Evolutionary conservation across 23 tunicate genomes (phyloP), one percentile per base, ranked within the genome.

Genomic region (Trididemnum clinides): DNA sequence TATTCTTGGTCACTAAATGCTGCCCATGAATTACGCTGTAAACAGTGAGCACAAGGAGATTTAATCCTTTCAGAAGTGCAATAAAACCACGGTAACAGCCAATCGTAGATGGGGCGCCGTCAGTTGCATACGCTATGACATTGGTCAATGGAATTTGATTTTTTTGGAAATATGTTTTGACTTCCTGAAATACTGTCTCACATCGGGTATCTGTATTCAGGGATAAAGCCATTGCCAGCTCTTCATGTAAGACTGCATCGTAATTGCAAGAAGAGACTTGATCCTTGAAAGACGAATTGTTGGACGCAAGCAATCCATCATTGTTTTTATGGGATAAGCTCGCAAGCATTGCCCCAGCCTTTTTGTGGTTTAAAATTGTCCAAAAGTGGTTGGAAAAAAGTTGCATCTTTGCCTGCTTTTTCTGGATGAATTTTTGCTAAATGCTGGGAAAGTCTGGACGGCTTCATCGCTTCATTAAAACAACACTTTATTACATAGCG

Each of bases 11-110:
- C 72, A 59, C 89, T 34, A 85, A 77, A 85, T 85, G 84, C 84
- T 85, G 85, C 58, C 85, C 64, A 51, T 79, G 78, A 86, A 86
- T 86, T 7, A 77, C 84, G 49, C 88, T 35, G 59, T 74, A 84
- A 50, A 76, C 39, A 4, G 84, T 84, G 19, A 84, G 69, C 44
- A 76, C 44, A 34, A 25, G 25, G 39, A 84, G 65, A 73, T 28
- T 75, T 72, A 32, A 69, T n/a, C n/a, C n/a, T n/a, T n/a, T n/a
- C 50, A 26, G 23, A 77, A 77, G 39, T 21, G 77, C 39, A 34
- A 29, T 34, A 37, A 66, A 65, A 18, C 20, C 39, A 84, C 37
- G 50, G 39, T 77, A 30, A 30, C 84, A 84, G 26, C 88, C 88
- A n/a, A 27, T 33, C 39, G 77, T 84, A 44, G 88, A 50, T 84